Base-by-base conservation (phyloP, 2,113 vertebrate species). In the Brevimyrus niger region DNA sequence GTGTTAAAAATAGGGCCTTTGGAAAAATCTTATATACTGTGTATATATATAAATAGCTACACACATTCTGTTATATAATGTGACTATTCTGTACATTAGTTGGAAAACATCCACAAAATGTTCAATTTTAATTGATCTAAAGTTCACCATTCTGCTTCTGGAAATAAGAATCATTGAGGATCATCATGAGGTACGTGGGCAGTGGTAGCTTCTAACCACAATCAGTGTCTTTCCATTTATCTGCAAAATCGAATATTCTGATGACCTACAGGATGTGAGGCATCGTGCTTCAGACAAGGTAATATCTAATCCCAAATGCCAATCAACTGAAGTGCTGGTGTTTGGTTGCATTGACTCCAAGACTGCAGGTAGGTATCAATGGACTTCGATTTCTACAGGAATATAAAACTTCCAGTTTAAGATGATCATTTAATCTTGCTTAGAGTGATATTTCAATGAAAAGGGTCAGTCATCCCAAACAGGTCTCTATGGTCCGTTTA, bases 111-210 rank as follows among this genome's bases (percentile, higher is more conserved):
- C 83, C 73, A 31, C 35, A n/a, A 61, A 38, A 58, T 38, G 48
- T 35, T 27, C 51, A 44, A 15, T 44, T 89, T 86, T 86, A 86
- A 86, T 86, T 86, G 82, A 55, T 89, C 53, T n/a, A 48, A 73
- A 86, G 21, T 47, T 83, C 69, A 50, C 1, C 3, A 0, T 83
- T n/a, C 82, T 58, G 13, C 51, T 76, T 15, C 21, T 48, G 23
- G 65, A 88, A 88, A 88, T 9, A 7, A 88, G 44, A 23, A 87
- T 48, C 69, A 3, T 76, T 88, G 31, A 47, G 27, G 23, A 88
- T 27, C 23, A 46, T 50, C 19, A 55, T 42, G 73, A 58, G 48
- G 35, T 42, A 50, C 4, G 88, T 89, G 88, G 88, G 88, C 80
- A 31, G 48, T 11, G 23, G 4, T 19, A 4, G 11, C n/a, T 80